Evolutionary conservation across 2,797 vertebrate genomes (phyloP).

Genomic region (Esox lucius): DNA sequence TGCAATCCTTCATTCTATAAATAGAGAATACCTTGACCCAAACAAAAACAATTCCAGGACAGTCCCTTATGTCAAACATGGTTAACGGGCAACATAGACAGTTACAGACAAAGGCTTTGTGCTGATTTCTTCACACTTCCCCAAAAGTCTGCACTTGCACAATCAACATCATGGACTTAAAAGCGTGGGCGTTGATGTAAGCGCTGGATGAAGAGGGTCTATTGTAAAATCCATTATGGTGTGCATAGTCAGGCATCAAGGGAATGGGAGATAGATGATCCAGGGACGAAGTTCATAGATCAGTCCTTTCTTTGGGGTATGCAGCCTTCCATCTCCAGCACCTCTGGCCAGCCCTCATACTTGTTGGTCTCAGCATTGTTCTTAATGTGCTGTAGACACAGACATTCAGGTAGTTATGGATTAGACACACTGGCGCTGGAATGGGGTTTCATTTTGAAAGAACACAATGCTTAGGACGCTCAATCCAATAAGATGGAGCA

Average conservation of each 20-base stretch:
- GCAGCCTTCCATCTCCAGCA: slow-evolving; percentile 98
- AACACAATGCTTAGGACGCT: slow-evolving; percentile 19
- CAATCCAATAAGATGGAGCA: background rate
- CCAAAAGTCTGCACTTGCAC: too few species aligned
- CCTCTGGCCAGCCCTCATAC: slow-evolving; percentile 98
- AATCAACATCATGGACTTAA: too few species aligned
- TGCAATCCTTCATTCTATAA: slow-evolving; percentile 8
- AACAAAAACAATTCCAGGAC: background rate
- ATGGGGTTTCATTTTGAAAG: background rate
- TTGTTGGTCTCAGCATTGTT: slow-evolving; percentile 95
- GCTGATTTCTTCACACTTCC: too few species aligned
- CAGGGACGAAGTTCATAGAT: slow-evolving; percentile 27
- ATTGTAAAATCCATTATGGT: background rate
- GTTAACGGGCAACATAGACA: background rate
- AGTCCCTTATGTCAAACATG: background rate
- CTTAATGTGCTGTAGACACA: slow-evolving; percentile 86
- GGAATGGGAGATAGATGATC: background rate
- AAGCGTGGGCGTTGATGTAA: background rate
- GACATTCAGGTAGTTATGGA: background rate
- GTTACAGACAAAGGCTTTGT: background rate
- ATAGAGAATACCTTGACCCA: background rate
- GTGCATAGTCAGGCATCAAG: background rate
- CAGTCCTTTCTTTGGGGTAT: slow-evolving; percentile 86
- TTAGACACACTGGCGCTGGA: background rate
- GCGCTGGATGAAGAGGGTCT: background rate